phyloP scores from a whole-genome alignment of 2,888 invertebrate genomes.

The Therioaphis trifolii region DNA sequence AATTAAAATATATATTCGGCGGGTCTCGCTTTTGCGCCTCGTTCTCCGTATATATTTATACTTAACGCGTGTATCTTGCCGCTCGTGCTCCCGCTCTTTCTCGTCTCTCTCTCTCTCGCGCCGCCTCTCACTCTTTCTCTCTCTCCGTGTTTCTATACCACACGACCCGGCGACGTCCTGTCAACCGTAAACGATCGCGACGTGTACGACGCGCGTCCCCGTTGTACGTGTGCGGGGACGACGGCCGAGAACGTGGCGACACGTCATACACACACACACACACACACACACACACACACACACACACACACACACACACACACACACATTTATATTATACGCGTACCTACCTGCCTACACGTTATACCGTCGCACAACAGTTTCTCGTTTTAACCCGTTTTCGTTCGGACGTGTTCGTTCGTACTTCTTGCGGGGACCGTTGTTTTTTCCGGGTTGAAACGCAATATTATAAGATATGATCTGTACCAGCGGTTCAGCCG shows the following conservation, averaged over 20 bases:
- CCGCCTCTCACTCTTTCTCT: neutral
- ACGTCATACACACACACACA: neutral
- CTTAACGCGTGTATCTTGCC: neutral
- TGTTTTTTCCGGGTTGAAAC: no score
- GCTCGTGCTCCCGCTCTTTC: neutral
- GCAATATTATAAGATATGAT: no score
- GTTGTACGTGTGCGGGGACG: neutral
- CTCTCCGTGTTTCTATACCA: neutral
- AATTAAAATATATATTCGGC: constrained; percentile 51
- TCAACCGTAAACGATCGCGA: neutral
- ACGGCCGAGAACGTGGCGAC: neutral
- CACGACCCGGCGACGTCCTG: neutral
- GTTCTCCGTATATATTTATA: neutral
- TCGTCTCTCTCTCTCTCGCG: neutral
- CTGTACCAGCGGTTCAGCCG: no score
- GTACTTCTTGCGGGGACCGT: no score
- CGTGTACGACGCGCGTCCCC: neutral
- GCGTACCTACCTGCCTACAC: no score
- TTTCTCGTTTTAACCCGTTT: no score
- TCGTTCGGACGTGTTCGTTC: no score
- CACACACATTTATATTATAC: no score
- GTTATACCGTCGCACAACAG: no score
- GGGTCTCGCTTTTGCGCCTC: neutral
- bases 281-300: no score
- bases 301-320: no score